Base-by-base conservation (phyloP, 2,797 vertebrate species). In the Artibeus jamaicensis region DNA sequence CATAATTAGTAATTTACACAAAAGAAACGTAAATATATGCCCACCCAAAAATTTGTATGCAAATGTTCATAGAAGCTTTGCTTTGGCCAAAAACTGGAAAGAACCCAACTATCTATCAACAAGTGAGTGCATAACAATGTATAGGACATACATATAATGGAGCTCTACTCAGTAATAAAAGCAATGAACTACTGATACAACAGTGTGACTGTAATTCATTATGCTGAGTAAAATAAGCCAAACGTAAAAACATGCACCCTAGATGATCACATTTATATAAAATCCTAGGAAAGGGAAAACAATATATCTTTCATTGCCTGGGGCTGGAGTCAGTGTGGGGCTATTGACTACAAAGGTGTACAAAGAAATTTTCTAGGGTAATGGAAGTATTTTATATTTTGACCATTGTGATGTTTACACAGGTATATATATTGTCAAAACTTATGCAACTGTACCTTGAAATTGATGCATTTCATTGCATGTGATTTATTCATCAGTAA, bases 121-220 rank as follows among this genome's bases (percentile, higher is more conserved):
- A 67, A 79, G 19, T 79, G 34, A 87, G 83, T 73, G 14, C 19
- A 86, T 57, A 79, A 62, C 3, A 74, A 7, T n/a, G 50, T 89
- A 39, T 34, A 86, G 4, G 86, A 71, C 7, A 68, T 34, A 9
- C 44, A 86, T 32, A 55, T 3, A 32, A 24, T 86, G 42, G 24
- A 59, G 24, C 3, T 62, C 73, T 77, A 59, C 42, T 86, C 65
- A 55, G n/a, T n/a, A 91, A 92, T 53, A 81, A 93, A 95, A 93
- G 53, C 77, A 89, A 77, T 65, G 11, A 82, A 86, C 59, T 53
- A 67, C 39, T 42, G 24, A 76, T 55, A 24, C 39, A 59, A 34
- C 26, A 55, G 88, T 10, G 46, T 81, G 48, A 94, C 59, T 67
- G 9, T n/a, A 42, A 83, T 57, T 82, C 34, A 84, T 48, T 87